A percentile compares a stretch with the other conserved stretches of the same genome.
These are phyloP conservation scores for Antitype chi DNA, from an alignment of 2,888 invertebrate species.

Conservation along the genomic window DNA sequence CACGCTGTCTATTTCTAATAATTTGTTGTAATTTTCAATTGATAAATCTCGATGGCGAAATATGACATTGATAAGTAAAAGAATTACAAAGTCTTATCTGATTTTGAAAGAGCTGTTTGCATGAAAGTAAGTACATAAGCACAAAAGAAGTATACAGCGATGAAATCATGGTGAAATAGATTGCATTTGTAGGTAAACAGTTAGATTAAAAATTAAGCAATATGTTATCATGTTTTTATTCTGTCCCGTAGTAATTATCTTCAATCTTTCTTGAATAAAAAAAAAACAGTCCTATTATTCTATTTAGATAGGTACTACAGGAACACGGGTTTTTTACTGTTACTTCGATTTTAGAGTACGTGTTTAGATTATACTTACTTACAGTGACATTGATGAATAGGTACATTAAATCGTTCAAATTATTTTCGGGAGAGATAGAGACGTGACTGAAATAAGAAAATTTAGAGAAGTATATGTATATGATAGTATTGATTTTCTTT, in stretches of 20 bases:
- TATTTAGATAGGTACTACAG: slow-evolving; percentile 13
- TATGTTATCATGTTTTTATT: background rate
- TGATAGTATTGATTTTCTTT: background rate
- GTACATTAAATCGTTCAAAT: slow-evolving; percentile 8
- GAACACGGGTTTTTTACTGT: no score
- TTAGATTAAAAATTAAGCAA: slow-evolving; percentile 24
- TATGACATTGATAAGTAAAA: background rate
- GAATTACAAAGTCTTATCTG: slow-evolving; percentile 16
- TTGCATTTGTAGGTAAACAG: slow-evolving; percentile 23
- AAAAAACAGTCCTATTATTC: background rate
- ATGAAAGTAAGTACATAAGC: background rate
- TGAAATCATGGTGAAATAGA: slow-evolving; percentile 36
- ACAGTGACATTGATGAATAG: slow-evolving; percentile 28
- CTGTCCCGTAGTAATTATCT: background rate
- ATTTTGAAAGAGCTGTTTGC: slow-evolving; percentile 37
- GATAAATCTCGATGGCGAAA: background rate
- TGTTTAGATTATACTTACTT: background rate
- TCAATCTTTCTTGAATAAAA: background rate
- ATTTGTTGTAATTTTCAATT: slow-evolving; percentile 9
- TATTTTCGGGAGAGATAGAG: slow-evolving; percentile 5
- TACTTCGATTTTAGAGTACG: background rate
- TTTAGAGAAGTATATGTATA: background rate
- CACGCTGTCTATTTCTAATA: background rate
- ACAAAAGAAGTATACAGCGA: background rate
- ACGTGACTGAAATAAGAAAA: slow-evolving; percentile 33